These are phyloP conservation scores for Hystrix brachyura DNA, from an alignment of 2,113 vertebrate genomes.

Conservation along the genomic window DNA sequence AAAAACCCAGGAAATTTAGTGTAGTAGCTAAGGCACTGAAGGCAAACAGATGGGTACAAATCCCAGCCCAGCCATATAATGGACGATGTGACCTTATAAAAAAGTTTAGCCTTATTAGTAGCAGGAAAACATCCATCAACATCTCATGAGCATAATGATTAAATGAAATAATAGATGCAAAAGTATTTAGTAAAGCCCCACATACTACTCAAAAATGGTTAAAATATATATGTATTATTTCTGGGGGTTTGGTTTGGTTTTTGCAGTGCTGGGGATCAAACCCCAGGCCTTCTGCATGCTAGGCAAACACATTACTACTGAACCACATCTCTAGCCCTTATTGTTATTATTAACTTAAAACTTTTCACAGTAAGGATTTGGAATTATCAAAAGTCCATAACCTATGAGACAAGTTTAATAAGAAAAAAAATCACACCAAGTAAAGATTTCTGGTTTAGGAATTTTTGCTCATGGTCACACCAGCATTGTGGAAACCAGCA, in stretches of 20 bases:
- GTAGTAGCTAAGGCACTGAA: not conserved
- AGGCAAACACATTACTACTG: not conserved
- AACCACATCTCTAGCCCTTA: not conserved
- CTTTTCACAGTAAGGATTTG: not conserved
- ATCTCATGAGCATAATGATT: constrained; percentile 3
- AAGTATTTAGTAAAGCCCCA: not conserved
- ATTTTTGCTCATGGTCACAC: not conserved
- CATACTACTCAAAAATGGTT: not conserved
- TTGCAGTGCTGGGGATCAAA: not conserved
- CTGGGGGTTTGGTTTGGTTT: not conserved
- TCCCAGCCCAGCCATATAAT: not conserved
- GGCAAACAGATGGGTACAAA: constrained; percentile 32
- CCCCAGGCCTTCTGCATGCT: not conserved
- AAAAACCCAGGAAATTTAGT: not conserved
- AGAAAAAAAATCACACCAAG: not conserved
- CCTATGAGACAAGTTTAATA: not conserved
- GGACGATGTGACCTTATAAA: not conserved
- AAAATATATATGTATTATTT: not conserved
- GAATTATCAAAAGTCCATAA: constrained; percentile 37
- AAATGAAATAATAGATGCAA: not conserved
- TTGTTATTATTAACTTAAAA: constrained; percentile 5
- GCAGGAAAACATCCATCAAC: not conserved
- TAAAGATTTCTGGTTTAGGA: not conserved
- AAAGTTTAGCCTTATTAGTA: not conserved
- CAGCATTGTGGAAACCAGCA: not conserved